Evolutionary conservation across 2,888 invertebrate genomes (phyloP).

Genomic region (Disparrhopalites patrizii): DNA sequence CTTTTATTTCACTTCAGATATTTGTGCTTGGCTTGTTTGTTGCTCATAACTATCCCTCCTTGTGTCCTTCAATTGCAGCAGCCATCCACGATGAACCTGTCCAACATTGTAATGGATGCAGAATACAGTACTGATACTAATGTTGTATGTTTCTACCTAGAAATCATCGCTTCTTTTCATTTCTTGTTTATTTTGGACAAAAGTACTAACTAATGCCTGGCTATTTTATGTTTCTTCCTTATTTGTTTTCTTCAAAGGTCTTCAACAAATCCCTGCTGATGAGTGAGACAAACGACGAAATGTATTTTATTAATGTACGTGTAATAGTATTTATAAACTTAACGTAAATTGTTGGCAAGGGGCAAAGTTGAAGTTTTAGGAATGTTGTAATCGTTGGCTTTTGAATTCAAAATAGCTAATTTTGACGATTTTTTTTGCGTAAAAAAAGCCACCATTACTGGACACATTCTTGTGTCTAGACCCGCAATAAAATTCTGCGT

Average conservation of each 20-base stretch:
- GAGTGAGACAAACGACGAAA: background rate
- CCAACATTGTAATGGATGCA: background rate
- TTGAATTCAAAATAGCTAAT: too few species aligned
- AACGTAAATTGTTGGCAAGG: too few species aligned
- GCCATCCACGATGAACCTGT: background rate
- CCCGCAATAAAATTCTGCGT: too few species aligned
- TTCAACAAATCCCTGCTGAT: constrained; percentile 8
- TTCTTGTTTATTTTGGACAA: background rate
- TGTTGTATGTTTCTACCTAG: background rate
- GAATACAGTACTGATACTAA: background rate
- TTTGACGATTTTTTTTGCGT: too few species aligned
- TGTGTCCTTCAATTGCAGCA: background rate
- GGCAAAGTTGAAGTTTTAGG: too few species aligned
- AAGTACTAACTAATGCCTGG: too few species aligned
- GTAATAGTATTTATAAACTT: background rate
- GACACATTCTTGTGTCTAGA: too few species aligned
- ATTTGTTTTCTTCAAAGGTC: background rate
- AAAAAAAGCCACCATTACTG: too few species aligned
- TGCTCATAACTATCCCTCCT: background rate
- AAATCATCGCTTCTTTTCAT: background rate
- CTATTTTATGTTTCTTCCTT: too few species aligned
- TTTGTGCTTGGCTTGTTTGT: too few species aligned
- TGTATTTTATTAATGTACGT: constrained; percentile 7
- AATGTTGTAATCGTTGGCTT: too few species aligned
- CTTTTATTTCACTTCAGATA: too few species aligned